Evolutionary conservation across 2,888 invertebrate genomes (phyloP).

Genomic region (Peribatodes rhomboidaria): DNA sequence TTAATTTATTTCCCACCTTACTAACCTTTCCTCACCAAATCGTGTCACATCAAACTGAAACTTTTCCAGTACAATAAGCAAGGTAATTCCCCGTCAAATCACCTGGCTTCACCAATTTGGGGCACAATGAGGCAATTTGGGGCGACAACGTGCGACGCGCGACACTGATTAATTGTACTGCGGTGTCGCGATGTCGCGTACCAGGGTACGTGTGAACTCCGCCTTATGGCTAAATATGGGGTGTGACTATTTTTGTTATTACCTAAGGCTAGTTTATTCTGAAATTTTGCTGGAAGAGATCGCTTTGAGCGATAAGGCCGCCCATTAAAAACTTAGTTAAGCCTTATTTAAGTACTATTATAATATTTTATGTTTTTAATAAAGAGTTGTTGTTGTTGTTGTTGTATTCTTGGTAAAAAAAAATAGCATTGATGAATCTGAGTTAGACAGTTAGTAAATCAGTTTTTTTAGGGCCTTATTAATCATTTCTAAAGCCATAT

Average conservation of each 20-base stretch:
- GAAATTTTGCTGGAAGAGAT: too few relatives aligned
- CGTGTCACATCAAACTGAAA: slow-evolving; percentile 31
- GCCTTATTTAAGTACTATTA: too few relatives aligned
- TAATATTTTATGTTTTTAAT: too few relatives aligned
- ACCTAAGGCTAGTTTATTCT: neutral
- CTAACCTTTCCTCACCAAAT: slow-evolving; percentile 11
- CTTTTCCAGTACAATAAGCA: slow-evolving; percentile 35
- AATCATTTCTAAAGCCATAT: too few relatives aligned
- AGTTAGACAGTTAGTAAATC: too few relatives aligned
- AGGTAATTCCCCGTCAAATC: slow-evolving; percentile 56
- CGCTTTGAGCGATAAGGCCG: too few relatives aligned
- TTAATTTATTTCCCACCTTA: neutral
- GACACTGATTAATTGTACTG: slow-evolving; percentile 67
- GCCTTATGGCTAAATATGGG: slow-evolving; percentile 57
- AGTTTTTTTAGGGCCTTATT: too few relatives aligned
- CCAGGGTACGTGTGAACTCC: slow-evolving; percentile 62
- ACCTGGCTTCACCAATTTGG: slow-evolving; percentile 53
- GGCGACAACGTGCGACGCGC: slow-evolving; percentile 54
- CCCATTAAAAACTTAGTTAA: too few relatives aligned
- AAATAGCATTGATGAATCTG: too few relatives aligned
- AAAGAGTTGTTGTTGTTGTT: too few relatives aligned
- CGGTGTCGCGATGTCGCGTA: slow-evolving; percentile 69
- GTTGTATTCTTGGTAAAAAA: too few relatives aligned
- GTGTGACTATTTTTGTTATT: slow-evolving; percentile 8
- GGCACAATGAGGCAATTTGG: slow-evolving; percentile 51